Evolutionary conservation across 2,113 vertebrate species (phyloP), one percentile per base, ranked within the genome.

Genomic region (Channa maculata): DNA sequence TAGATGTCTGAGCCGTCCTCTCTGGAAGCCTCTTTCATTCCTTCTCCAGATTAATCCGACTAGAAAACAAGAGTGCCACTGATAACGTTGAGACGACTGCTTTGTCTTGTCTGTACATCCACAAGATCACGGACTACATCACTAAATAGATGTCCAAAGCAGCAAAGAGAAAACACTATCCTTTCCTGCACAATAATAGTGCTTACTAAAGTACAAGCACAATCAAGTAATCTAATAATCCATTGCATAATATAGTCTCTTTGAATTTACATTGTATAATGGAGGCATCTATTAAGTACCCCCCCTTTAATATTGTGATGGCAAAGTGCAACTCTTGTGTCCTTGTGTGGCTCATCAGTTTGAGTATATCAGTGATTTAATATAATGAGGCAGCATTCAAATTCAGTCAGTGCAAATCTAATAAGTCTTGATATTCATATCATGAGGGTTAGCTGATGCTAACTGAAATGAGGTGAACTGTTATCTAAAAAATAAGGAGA

Each of bases 11-110:
- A 54, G 10, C 11, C n/a, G 15, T 59, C 69, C 49, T 80, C 36
- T 69, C 53, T 3, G 41, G 51, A 71, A 80, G 61, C 71, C 44
- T 73, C 57, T 74, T 66, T 70, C 39, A 80, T 82, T 59, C 43
- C 37, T 44, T 41, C 45, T 66, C 43, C 38, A 64, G 61, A 72
- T 77, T 24, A 72, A 75, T 84, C 67, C 55, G 55, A 66, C 37
- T 41, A 57, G 46, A 63, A 59, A 60, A 72, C 39, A 53, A 39
- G 3, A 14, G 43, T 8, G 50, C 45, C 54, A 13, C 37, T 48
- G 49, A 77, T 61, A 57, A 74, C 50, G 57, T 70, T 15, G 1
- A 58, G 59, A 14, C 7, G 52, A 38, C 0, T 5, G 5, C 15
- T 51, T 52, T 12, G 14, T 57, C 7, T 41, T 2, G 0, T 49